Base-by-base conservation (phyloP, 2,888 invertebrate genomes). In the Lacanobia oleracea region DNA sequence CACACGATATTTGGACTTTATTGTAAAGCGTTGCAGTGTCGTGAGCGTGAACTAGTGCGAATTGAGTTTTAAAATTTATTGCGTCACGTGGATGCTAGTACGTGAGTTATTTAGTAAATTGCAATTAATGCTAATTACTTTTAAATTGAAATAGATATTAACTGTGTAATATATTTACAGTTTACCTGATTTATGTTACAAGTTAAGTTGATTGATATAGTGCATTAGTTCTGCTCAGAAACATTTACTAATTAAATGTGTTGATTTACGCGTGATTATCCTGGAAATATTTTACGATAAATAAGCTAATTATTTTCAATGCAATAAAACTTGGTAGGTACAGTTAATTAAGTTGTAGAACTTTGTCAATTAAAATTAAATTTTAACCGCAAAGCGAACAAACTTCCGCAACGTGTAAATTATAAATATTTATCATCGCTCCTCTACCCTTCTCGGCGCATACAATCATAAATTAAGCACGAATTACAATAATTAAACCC, bases 21-120 rank as follows among this genome's bases (percentile, higher is more conserved):
- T 88, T 67, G 74, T 79, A 85, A 76, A 86, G 71, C 85, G 70
- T 83, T 87, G 87, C 89, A 88, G 88, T 89, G 89, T 74, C 77
- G 86, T 85, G 85, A 83, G 86, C 85, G 87, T 86, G 86, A 64
- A 68, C 69, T 76, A 87, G 92, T 93, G 91, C 86, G 88, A 86
- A 90, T 89, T 91, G 86, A 88, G 88, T 87, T 87, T 82, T 86
- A 85, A 87, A 77, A 86, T 79, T 81, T 78, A 86, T 91, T 89
- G 88, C 92, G 89, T 93, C 93, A 93, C 93, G 91, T 91, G 92
- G 89, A 89, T 88, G 83, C 84, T 87, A 87, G 86, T 89, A 88
- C 88, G 88, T 85, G 86, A 87, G 86, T 88, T 86, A 82, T 82
- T 75, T 56, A 73, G 70, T 76, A 9, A 81, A 83, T 79, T 81